Conservation (phyloP, 2,113 vertebrate genomes). For the Brachypteracias leptosomus region DNA sequence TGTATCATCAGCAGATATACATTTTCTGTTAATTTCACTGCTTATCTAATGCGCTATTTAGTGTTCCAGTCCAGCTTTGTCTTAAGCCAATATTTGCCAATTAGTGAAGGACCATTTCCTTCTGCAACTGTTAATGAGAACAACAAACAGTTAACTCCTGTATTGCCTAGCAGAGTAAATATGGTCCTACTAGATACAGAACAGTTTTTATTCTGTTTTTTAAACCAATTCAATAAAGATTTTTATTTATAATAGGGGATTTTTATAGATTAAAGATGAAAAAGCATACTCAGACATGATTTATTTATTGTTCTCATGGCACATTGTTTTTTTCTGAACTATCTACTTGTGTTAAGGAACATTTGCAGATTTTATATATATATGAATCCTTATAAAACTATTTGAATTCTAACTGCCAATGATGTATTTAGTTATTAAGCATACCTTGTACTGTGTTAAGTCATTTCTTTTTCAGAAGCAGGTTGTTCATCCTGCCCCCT, state of each 20-base stretch:
- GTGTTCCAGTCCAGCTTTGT: neutral
- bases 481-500: neutral
- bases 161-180: neutral
- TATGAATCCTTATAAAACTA: neutral
- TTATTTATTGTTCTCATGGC: neutral
- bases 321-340: neutral
- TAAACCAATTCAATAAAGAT: neutral
- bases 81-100: neutral
- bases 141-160: neutral
- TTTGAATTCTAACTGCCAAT: neutral
- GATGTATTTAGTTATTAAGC: neutral
- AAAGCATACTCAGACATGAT: neutral
- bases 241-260: neutral
- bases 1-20: neutral
- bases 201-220: neutral
- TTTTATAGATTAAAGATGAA: neutral
- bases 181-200: neutral
- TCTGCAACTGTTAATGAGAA: neutral
- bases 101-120: slow-evolving; percentile 22
- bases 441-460: neutral
- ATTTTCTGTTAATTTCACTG: neutral
- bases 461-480: neutral
- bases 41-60: neutral
- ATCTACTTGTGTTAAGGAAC: neutral
- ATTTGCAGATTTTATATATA: neutral